A percentile compares a stretch with the other conserved stretches of the same genome.
phyloP scores from a whole-genome alignment of 2,113 vertebrate species.

The Astur gentilis region DNA sequence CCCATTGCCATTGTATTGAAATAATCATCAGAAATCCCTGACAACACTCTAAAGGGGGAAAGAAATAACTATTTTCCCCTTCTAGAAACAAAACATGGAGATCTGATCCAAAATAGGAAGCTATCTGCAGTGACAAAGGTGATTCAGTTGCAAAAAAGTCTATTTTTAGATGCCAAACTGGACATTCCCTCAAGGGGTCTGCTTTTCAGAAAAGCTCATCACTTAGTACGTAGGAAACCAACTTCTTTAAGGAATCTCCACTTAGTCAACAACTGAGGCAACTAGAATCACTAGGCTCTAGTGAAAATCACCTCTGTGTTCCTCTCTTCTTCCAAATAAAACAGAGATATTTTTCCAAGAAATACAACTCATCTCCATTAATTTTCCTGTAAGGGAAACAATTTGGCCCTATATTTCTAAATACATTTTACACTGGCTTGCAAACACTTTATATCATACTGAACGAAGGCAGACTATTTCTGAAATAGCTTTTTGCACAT shows the following conservation, averaged over 20 bases:
- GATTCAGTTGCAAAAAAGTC: not conserved
- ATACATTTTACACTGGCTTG: not conserved
- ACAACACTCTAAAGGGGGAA: not conserved
- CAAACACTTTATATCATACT: not conserved
- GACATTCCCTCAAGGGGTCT: not conserved
- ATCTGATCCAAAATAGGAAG: not conserved
- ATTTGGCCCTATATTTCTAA: not conserved
- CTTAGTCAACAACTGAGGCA: not conserved
- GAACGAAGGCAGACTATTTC: not conserved
- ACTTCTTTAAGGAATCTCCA: not conserved
- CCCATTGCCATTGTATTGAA: not conserved
- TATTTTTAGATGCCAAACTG: not conserved
- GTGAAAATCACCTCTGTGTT: not conserved
- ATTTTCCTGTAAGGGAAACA: not conserved
- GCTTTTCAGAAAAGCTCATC: not conserved
- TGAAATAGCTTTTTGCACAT: not conserved
- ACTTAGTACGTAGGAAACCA: not conserved
- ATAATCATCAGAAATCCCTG: not conserved
- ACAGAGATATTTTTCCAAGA: not conserved
- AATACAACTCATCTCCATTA: not conserved
- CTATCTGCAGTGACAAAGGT: not conserved
- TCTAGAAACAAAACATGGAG: not conserved
- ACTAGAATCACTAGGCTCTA: not conserved
- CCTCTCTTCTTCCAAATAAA: not conserved
- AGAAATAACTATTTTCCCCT: not conserved